A percentile compares a stretch with the other conserved stretches of the same genome.
Evolutionary conservation across 2,888 invertebrate genomes (phyloP).

Genomic region (Zygogramma bicolorata): DNA sequence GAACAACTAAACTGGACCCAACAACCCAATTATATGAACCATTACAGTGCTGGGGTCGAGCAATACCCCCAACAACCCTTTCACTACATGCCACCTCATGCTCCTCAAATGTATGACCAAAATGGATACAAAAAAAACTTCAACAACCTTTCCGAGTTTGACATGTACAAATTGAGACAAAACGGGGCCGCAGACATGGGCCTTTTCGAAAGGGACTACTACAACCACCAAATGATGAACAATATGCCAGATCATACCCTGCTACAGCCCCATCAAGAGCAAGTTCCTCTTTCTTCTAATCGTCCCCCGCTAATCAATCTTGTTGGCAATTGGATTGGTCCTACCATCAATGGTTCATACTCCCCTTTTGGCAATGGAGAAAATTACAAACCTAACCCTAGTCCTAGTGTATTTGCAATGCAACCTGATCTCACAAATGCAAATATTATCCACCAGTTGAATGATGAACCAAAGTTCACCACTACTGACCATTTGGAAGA

Average conservation of each 20-base stretch:
- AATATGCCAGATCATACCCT: slow-evolving; percentile 42
- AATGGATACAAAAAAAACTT: slow-evolving; percentile 50
- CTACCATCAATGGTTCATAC: slow-evolving; percentile 79
- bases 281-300: slow-evolving; percentile 41
- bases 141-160: slow-evolving; percentile 45
- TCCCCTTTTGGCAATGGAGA: slow-evolving; percentile 79
- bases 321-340: slow-evolving; percentile 77
- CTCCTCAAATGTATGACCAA: slow-evolving; percentile 47
- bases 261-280: slow-evolving; percentile 43
- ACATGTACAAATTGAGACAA: slow-evolving; percentile 54
- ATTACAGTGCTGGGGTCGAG: slow-evolving; percentile 47
- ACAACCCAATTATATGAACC: slow-evolving; percentile 51
- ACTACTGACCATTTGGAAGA: slow-evolving; percentile 52
- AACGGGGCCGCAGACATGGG: slow-evolving; percentile 51
- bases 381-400: slow-evolving; percentile 67
- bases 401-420: slow-evolving; percentile 61
- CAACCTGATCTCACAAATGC: slow-evolving; percentile 55
- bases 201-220: slow-evolving; percentile 45
- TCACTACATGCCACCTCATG: slow-evolving; percentile 52
- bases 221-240: slow-evolving; percentile 43
- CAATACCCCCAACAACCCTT: slow-evolving; percentile 47
- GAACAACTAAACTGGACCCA: slow-evolving; percentile 55
- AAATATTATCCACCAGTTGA: slow-evolving; percentile 45
- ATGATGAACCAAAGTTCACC: slow-evolving; percentile 61
- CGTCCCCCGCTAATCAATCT: slow-evolving; percentile 73